phyloP scores from a whole-genome alignment of 2,888 invertebrate species.

The Platyscelio sp. region DNA sequence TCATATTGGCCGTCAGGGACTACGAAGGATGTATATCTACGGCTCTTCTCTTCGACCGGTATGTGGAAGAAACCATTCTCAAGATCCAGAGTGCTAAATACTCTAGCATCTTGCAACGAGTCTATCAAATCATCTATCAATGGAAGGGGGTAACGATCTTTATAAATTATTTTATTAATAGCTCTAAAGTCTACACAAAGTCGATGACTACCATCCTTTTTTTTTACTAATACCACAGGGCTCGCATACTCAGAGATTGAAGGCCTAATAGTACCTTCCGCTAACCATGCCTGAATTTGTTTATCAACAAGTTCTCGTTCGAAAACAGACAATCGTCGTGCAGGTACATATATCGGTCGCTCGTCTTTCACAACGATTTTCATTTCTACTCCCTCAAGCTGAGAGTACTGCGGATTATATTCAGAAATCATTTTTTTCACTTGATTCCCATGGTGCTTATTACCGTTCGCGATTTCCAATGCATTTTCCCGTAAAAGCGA shows the following conservation, averaged over 20 bases:
- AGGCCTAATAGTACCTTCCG: background rate
- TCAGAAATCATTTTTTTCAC: background rate
- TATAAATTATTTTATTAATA: background rate
- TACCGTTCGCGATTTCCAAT: background rate
- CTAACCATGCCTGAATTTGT: background rate
- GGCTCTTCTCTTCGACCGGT: background rate
- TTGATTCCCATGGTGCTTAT: background rate
- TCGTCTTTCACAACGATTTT: background rate
- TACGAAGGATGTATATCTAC: background rate
- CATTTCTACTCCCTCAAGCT: background rate
- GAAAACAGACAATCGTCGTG: background rate
- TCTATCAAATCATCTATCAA: background rate
- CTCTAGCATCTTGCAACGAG: background rate
- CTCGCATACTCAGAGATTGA: background rate
- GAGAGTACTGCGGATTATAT: background rate
- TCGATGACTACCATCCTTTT: background rate
- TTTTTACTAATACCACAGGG: background rate
- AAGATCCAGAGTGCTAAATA: background rate
- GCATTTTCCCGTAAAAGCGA: background rate
- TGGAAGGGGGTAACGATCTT: background rate
- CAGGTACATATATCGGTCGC: background rate
- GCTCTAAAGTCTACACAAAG: background rate
- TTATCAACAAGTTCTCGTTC: background rate
- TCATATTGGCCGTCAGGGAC: background rate
- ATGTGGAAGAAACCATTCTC: conserved; percentile 1